Conservation (phyloP, 2,888 invertebrate species). For the Toxonevra muliebris region DNA sequence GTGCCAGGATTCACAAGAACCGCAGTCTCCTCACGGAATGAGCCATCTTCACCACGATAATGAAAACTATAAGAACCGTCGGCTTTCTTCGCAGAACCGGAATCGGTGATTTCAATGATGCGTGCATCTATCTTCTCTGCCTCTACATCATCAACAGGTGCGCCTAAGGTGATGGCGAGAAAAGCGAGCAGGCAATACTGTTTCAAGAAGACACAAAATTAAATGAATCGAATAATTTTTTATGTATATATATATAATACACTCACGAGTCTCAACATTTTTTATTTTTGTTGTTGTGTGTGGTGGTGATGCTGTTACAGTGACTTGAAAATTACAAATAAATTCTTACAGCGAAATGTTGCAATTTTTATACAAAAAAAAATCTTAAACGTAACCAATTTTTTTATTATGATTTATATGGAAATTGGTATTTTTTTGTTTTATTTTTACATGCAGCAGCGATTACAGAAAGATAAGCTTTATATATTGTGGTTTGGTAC, state of each 20-base stretch:
- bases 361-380: constrained; percentile 47
- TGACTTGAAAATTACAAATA: constrained; percentile 21
- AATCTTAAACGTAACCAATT: neutral
- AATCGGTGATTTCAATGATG: constrained; percentile 55
- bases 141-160: constrained; percentile 23
- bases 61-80: constrained; percentile 61
- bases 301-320: constrained; percentile 1
- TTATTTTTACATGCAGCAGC: no score
- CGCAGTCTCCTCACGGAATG: constrained; percentile 56
- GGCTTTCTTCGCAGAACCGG: constrained; percentile 49
- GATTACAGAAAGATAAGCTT: no score
- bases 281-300: constrained; percentile 30
- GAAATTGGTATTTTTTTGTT: no score
- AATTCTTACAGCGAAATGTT: neutral
- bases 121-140: constrained; percentile 20
- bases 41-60: constrained; percentile 59
- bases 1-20: constrained; percentile 54
- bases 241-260: constrained; percentile 1
- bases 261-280: constrained; percentile 55
- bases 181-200: constrained; percentile 37
- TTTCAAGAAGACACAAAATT: neutral
- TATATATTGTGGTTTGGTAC: no score
- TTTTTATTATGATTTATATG: no score
- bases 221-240: neutral
- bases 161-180: constrained; percentile 41